Base-by-base conservation (phyloP, 2,888 invertebrate genomes). In the Ennomos fuscantarius region DNA sequence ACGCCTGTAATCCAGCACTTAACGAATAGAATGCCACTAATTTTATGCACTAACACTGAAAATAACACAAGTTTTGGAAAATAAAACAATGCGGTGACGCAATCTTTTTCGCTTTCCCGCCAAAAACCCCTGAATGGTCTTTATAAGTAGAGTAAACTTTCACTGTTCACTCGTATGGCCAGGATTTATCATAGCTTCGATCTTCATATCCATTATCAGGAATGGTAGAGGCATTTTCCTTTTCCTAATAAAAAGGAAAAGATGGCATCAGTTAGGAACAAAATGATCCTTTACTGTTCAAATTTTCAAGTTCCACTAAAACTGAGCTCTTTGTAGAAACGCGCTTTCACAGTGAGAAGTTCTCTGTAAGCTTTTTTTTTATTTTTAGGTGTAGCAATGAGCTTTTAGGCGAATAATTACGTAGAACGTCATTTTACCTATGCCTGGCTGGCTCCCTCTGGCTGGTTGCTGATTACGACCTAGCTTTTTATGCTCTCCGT, bases 201-300 rank as follows among this genome's bases (percentile, higher is more conserved):
- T 54, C 45, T 59, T 49, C 41, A 53, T 58, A 41, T 48, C 39
- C 44, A 58, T 54, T 53, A 58, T 58, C 49, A 59, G 53, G 50
- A 54, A 59, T 50, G 36, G 53, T 40, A 24, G 36, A 49, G 45
- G 31, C 48, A 35, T 44, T 48, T 57, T 58, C 40, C 51, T 43
- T 44, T 44, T 34, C 37, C 36, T 50, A 45, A 54, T 54, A 59
- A 59, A 44, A 58, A 48, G 34, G 53, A 49, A 49, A 58, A 37
- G 35, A 33, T 45, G 45, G 45, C 35, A 12, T 49, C 48, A 53
- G 49, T 59, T 59, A 54, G 37, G 58, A 54, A 12, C 53, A 58
- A 35, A 49, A 49, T 45, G 45, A 59, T 49, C 49, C 41, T 51
- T 36, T 41, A 53, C 49, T 43, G 40, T 33, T 49, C 8, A 36